A percentile compares a stretch with the other conserved stretches of the same genome.
phyloP scores from a whole-genome alignment of 2,797 vertebrate genomes.

The Macropus fuliginosus region DNA sequence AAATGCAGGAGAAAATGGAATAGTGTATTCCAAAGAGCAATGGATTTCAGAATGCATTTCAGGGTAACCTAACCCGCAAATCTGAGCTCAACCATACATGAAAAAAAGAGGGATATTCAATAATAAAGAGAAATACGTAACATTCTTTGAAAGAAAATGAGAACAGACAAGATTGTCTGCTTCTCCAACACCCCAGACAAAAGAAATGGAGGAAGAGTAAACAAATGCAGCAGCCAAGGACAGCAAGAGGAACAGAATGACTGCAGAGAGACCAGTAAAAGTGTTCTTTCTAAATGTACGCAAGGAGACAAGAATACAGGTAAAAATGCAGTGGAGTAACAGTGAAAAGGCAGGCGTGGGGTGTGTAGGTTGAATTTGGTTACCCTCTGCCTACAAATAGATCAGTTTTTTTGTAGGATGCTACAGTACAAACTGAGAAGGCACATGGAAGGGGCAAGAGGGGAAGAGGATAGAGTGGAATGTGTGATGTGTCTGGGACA shows the following conservation, averaged over 20 bases:
- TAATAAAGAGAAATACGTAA: background rate
- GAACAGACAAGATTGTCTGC: background rate
- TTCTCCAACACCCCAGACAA: background rate
- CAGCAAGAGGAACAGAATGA: background rate
- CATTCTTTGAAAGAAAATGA: background rate
- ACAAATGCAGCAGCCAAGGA: background rate
- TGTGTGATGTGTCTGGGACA: background rate
- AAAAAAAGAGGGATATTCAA: background rate
- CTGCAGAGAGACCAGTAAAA: background rate
- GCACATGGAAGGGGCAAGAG: background rate
- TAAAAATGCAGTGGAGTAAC: background rate
- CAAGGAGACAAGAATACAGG: background rate
- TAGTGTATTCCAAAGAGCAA: background rate
- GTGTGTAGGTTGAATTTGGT: background rate
- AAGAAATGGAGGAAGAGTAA: background rate
- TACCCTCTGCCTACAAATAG: background rate
- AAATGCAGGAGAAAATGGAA: background rate
- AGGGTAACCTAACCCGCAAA: background rate
- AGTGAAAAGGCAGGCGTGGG: background rate
- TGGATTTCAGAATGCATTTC: background rate
- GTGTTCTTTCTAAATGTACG: background rate
- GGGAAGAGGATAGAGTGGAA: background rate
- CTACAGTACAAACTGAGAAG: background rate
- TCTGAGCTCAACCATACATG: background rate
- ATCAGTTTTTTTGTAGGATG: background rate